Conservation (phyloP, 53 echinoderm and acorn worm species). For the Holothuria scabra region DNA sequence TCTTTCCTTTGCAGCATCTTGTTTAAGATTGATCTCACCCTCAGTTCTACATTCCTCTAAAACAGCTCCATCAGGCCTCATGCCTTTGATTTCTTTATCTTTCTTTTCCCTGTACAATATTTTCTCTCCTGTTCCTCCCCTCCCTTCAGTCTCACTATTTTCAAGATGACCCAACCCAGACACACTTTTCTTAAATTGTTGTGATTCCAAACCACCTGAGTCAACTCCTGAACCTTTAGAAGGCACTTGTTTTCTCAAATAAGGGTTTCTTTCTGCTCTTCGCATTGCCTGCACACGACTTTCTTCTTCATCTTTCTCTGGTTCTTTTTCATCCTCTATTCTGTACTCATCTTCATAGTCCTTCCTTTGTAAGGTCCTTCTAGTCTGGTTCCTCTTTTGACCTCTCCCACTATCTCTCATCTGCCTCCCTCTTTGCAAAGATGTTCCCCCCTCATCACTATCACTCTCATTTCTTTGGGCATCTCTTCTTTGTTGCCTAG, state of each 20-base stretch:
- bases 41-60: neutral
- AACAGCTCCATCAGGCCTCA: neutral
- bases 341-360: slow-evolving; percentile 20
- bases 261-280: slow-evolving; percentile 32
- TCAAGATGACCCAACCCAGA: too few species aligned
- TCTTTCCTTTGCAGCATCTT: neutral
- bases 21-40: neutral
- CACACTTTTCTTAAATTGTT: too few species aligned
- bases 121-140: neutral
- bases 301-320: slow-evolving; percentile 34
- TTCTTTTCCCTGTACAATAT: neutral
- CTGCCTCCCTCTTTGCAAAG: neutral
- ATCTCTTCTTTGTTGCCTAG: neutral
- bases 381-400: neutral
- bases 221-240: too few species aligned
- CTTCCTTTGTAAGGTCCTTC: neutral
- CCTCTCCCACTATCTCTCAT: neutral
- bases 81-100: neutral
- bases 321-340: slow-evolving; percentile 35
- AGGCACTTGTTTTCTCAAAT: neutral
- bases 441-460: neutral
- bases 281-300: slow-evolving; percentile 12
- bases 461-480: neutral
- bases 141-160: too few species aligned
- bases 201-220: too few species aligned